Percentiles rank a stretch among this genome's conserved stretches.
These are phyloP conservation scores for Drosophila leonis DNA, from an alignment of 2,888 invertebrate genomes.

Conservation along the genomic window DNA sequence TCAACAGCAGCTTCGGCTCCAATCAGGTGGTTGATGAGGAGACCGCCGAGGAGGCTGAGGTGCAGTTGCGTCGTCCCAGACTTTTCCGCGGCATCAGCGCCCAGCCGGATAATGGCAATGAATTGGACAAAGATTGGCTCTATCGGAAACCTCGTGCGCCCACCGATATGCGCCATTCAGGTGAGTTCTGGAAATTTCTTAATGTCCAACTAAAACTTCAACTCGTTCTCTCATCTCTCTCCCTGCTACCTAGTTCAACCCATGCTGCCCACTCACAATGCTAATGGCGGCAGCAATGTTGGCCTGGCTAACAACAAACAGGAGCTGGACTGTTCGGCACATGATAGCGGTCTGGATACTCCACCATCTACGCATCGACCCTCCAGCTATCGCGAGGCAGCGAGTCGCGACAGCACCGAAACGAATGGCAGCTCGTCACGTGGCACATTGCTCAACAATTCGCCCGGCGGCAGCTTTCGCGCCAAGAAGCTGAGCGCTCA, in stretches of 20 bases:
- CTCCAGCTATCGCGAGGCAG: slow-evolving; percentile 84
- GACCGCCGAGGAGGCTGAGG: slow-evolving; percentile 83
- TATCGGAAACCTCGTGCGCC: slow-evolving; percentile 85
- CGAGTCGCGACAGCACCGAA: slow-evolving; percentile 83
- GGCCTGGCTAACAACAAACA: slow-evolving; percentile 81
- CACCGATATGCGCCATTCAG: slow-evolving; percentile 85
- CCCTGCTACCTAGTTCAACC: slow-evolving; percentile 87
- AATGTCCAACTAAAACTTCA: neutral
- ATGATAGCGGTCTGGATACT: slow-evolving; percentile 85
- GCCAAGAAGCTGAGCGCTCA: slow-evolving; percentile 82
- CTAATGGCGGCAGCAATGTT: slow-evolving; percentile 49
- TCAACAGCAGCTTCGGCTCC: slow-evolving; percentile 84
- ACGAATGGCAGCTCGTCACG: slow-evolving; percentile 85
- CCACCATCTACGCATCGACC: slow-evolving; percentile 86
- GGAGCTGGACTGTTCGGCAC: slow-evolving; percentile 87
- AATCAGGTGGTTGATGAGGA: slow-evolving; percentile 85
- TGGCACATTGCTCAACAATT: slow-evolving; percentile 83
- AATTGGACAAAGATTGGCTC: slow-evolving; percentile 84
- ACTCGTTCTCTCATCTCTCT: neutral
- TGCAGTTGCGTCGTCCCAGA: slow-evolving; percentile 83
- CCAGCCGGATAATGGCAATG: slow-evolving; percentile 84
- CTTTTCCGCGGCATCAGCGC: slow-evolving; percentile 77
- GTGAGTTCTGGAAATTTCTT: slow-evolving; percentile 58
- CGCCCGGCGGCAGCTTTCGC: slow-evolving; percentile 84
- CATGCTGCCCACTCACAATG: slow-evolving; percentile 75